These are phyloP conservation scores for Mesoclemmys tuberculata DNA, from an alignment of 2,113 vertebrate genomes.

Conservation along the genomic window DNA sequence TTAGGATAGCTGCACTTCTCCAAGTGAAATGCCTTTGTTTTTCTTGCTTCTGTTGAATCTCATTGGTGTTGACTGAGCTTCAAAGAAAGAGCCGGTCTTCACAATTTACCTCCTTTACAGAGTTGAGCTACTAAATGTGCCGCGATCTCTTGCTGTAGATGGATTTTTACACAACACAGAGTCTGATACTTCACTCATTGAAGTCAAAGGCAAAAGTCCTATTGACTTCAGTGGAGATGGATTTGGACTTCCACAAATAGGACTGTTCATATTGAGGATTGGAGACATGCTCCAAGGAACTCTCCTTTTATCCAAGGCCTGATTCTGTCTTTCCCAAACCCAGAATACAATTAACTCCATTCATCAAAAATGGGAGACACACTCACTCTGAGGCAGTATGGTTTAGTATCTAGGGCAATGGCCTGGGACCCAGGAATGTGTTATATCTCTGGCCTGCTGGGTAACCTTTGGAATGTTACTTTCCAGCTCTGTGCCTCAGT, in stretches of 20 bases:
- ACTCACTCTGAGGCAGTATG: not conserved
- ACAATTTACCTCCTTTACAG: not conserved
- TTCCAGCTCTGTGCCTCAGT: not conserved
- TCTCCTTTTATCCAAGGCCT: not conserved
- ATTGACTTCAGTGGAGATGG: accelerated
- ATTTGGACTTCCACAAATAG: not conserved
- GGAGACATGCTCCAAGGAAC: not conserved
- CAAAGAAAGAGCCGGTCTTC: not conserved
- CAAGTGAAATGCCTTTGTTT: not conserved
- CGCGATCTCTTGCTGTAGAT: not conserved
- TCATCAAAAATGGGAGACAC: not conserved
- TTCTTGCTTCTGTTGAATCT: not conserved
- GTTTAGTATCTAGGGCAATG: not conserved
- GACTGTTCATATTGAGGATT: accelerated
- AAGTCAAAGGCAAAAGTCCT: not conserved
- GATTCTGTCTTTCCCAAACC: not conserved
- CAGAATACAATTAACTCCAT: not conserved
- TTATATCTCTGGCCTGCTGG: not conserved
- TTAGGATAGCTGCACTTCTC: not conserved
- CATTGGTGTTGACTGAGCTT: not conserved
- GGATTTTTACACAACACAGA: not conserved
- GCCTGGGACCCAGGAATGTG: not conserved
- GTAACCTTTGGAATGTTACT: not conserved
- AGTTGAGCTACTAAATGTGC: not conserved
- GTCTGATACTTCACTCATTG: not conserved